Base-by-base conservation (phyloP, 2,113 vertebrate species). In the Phaethon lepturus region DNA sequence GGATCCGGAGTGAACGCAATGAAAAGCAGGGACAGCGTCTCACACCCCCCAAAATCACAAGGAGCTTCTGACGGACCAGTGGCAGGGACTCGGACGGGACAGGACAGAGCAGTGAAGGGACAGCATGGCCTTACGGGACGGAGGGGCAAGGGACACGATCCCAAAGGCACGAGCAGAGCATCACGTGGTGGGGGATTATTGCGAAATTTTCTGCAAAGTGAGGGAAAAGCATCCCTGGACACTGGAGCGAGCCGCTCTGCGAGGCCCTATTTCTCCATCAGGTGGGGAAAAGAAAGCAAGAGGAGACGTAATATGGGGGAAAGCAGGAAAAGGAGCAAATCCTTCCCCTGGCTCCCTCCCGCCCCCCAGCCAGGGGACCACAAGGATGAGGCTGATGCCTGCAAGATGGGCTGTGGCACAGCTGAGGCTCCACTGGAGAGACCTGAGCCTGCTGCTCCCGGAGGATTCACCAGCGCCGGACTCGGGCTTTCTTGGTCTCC, bases 401-500 rank as follows among this genome's bases (percentile, higher is more conserved):
- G 50, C 31, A 10, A 42, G 92, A 85, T n/a, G 68, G 96, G 64
- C 89, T 92, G 93, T 44, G 91, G 93, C 94, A 94, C 92, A 94
- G 93, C 93, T 95, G 94, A 96, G 96, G 94, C 78, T 96, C 82
- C 25, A 59, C 86, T 33, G 96, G 95, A 4, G 13, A 90, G 93
- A 93, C 94, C 95, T 72, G 42, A 97, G 95, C 96, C 96, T 82
- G 64, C 97, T 92, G 94, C 92, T 98, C 93, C 89, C 29, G 0
- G 38, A 97, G 98, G 97, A 97, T 97, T 93, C 95, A 93, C 97
- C 97, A 97, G 94, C 49, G 11, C 98, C 58, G 98, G 98, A 98
- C 98, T 96, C 86, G 1, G 94, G 97, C 64, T 94, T 98, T 96
- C 97, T 95, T 97, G 66, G 98, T 98, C 98, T 98, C 98, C 98